Evolutionary conservation across 1,140 invertebrate species (phyloP).

Genomic region (Samia ricini): DNA sequence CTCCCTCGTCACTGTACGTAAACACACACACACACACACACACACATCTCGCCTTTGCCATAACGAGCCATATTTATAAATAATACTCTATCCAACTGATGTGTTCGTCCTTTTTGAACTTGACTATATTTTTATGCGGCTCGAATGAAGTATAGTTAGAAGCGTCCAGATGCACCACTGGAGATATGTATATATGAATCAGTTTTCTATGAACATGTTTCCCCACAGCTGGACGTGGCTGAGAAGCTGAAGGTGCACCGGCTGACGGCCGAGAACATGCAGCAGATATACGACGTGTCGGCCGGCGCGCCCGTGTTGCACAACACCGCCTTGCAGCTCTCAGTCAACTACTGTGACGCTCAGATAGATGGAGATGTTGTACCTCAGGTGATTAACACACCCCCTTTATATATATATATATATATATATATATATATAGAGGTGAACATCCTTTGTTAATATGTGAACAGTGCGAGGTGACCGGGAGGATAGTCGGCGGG

Average conservation of each 20-base stretch:
- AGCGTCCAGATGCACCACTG: too few relatives aligned
- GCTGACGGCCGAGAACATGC: constrained; percentile 57
- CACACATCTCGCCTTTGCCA: background rate
- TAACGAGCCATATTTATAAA: too few relatives aligned
- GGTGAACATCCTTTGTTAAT: background rate
- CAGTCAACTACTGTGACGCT: constrained; percentile 72
- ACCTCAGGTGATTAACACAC: constrained; percentile 16
- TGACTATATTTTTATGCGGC: too few relatives aligned
- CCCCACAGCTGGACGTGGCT: constrained; percentile 49
- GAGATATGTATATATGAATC: too few relatives aligned
- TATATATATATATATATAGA: background rate
- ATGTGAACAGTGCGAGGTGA: constrained; percentile 77
- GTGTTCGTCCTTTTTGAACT: too few relatives aligned
- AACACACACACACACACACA: background rate
- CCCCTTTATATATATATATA: too few relatives aligned
- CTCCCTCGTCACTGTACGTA: constrained; percentile 86
- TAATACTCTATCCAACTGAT: too few relatives aligned
- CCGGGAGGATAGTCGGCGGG: constrained; percentile 89
- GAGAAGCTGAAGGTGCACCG: constrained; percentile 37
- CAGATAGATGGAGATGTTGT: constrained; percentile 17
- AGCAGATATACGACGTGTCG: constrained; percentile 84
- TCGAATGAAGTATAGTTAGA: too few relatives aligned
- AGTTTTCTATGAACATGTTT: too few relatives aligned
- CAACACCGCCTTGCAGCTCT: constrained; percentile 88
- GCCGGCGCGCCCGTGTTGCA: constrained; percentile 86